Percentiles rank a stretch among this genome's conserved stretches.
phyloP scores from a whole-genome alignment of 2,888 invertebrate species.

The Stratiomys singularior region DNA sequence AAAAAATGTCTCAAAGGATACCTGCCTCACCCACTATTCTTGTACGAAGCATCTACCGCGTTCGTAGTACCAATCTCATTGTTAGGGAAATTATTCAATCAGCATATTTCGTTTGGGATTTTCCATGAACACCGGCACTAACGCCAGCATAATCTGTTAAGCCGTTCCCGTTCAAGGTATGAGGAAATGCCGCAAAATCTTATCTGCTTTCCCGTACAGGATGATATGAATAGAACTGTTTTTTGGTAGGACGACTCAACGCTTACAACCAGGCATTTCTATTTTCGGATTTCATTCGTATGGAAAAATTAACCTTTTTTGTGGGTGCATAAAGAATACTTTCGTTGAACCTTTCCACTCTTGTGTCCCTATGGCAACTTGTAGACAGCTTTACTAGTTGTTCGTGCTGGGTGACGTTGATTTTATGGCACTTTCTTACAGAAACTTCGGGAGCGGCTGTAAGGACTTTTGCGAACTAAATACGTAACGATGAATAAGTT shows the following conservation, averaged over 20 bases:
- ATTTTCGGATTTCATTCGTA: slow-evolving; percentile 34
- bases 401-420: slow-evolving; percentile 7
- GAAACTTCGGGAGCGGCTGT: neutral
- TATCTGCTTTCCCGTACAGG: neutral
- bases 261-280: neutral
- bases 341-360: neutral
- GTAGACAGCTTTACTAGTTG: slow-evolving; percentile 1
- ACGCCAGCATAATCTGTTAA: neutral
- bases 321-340: neutral
- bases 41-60: too few relatives aligned
- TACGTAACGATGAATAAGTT: too few relatives aligned
- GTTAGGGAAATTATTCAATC: slow-evolving; percentile 39
- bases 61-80: neutral
- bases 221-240: slow-evolving; percentile 14
- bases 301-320: slow-evolving; percentile 43
- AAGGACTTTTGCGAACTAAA: too few relatives aligned
- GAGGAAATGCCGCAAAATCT: too few relatives aligned
- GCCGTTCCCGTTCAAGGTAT: slow-evolving; percentile 14
- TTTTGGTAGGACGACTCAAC: slow-evolving; percentile 2
- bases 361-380: neutral
- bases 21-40: too few relatives aligned
- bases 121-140: neutral
- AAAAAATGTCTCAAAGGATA: too few relatives aligned
- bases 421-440: slow-evolving; percentile 1
- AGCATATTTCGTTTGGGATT: slow-evolving; percentile 41